Percentiles rank a stretch among this genome's conserved stretches.
Evolutionary conservation across 2,888 invertebrate genomes (phyloP).

Genomic region (Drosophila engyochracea): DNA sequence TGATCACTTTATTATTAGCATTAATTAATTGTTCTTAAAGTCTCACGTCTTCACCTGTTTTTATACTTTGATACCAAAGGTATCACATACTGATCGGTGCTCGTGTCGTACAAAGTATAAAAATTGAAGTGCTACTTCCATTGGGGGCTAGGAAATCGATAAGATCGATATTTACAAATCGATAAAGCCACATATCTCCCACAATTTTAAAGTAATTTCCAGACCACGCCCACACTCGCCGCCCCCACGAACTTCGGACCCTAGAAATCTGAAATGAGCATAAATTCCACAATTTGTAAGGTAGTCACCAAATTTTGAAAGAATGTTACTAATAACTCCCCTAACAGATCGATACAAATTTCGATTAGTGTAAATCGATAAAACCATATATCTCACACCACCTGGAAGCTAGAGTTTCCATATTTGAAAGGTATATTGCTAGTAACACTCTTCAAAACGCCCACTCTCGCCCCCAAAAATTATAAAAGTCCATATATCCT

Average conservation of each 20-base stretch:
- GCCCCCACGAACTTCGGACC: too few relatives aligned
- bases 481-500: too few relatives aligned
- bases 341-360: background rate
- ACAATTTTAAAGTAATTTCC: background rate
- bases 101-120: background rate
- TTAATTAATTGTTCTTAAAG: background rate
- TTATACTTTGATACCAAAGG: background rate
- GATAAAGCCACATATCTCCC: background rate
- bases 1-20: slow-evolving; percentile 30
- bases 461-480: too few relatives aligned
- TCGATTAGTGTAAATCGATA: too few relatives aligned
- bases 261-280: too few relatives aligned
- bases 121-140: background rate
- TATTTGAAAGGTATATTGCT: too few relatives aligned
- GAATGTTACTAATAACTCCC: background rate
- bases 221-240: too few relatives aligned
- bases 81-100: background rate
- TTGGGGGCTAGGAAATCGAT: background rate
- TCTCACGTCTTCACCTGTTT: background rate
- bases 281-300: too few relatives aligned
- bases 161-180: background rate
- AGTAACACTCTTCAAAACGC: too few relatives aligned
- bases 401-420: too few relatives aligned
- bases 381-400: too few relatives aligned
- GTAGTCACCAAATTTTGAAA: background rate